Base-by-base conservation (phyloP, 1,140 invertebrate species). In the Megathymus violae region DNA sequence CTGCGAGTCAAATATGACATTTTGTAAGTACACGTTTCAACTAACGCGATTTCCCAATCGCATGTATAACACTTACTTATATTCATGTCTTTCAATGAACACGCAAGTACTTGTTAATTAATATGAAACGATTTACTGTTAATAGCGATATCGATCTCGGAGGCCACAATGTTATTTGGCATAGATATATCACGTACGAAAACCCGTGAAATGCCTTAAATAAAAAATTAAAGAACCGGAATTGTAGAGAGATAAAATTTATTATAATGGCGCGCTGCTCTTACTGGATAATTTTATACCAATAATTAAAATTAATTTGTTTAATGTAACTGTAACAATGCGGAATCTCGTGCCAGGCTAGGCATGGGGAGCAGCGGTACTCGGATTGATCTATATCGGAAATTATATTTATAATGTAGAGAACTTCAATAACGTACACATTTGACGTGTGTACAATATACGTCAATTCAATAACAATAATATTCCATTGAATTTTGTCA, bases 41-140 rank as follows among this genome's bases (percentile, higher is more conserved):
- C 34, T 1, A 36, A 36, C 34, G 1, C n/a, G 7, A 11, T 36
- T 36, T 36, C n/a, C 34, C 11, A 10, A 36, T 36, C 3, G 1
- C 27, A 36, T 2, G 34, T 36, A 36, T n/a, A 11, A 36, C 34
- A 36, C 9, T n/a, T n/a, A 5, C 2, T 22, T 22, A 36, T 4
- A 31, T n/a, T 36, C 34, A 36, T 7, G 34, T 11, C 10, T 36
- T 36, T 11, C 11, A 36, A 36, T 36, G n/a, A 36, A 36, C 34
- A 36, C 34, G n/a, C 34, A 11, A n/a, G 34, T 36, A 36, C 34
- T 36, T 36, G 34, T n/a, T 36, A 36, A 36, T 36, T 36, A 11
- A 36, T 11, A 36, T 1, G 10, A 36, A 36, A 36, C 7, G 34
- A 11, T 36, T 11, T 2, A 36, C 34, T 36, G 3, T 31, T 4